Conservation (phyloP, 2,797 vertebrate species). For the Erethizon dorsatum region DNA sequence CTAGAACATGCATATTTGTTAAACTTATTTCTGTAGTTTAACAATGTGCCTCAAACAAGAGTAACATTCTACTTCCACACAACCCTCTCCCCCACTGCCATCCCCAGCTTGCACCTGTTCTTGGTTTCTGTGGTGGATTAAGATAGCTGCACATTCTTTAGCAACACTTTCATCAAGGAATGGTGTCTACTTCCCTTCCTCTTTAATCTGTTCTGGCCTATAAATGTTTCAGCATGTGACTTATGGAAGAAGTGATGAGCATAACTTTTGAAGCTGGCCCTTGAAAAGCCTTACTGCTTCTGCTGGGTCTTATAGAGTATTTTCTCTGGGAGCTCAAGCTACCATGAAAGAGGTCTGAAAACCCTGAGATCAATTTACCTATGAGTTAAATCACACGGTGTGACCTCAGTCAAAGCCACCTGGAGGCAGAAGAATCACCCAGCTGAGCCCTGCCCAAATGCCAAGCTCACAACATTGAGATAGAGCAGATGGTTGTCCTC, state of each 20-base stretch:
- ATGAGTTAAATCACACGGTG: not conserved
- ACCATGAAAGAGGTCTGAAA: not conserved
- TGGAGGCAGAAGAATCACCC: not conserved
- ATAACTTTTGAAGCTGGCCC: not conserved
- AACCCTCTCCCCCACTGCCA: not conserved
- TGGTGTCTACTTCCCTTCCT: not conserved
- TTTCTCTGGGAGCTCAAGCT: not conserved
- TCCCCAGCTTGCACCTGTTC: accelerated
- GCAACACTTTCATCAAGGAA: not conserved
- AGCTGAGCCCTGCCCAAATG: not conserved
- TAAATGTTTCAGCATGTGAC: not conserved
- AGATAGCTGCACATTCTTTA: not conserved
- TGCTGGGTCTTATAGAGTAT: not conserved
- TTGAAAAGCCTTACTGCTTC: not conserved
- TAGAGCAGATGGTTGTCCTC: not conserved
- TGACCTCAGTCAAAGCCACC: not conserved
- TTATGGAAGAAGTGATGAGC: not conserved
- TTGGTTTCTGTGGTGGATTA: not conserved
- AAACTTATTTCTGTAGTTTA: not conserved
- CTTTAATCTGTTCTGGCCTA: not conserved
- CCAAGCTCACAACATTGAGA: not conserved
- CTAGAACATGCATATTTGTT: not conserved
- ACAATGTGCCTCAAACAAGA: not conserved
- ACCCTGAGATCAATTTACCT: not conserved
- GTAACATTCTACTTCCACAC: no score